Evolutionary conservation across 2,113 vertebrate genomes (phyloP).

Genomic region (Aptenodytes patagonicus): DNA sequence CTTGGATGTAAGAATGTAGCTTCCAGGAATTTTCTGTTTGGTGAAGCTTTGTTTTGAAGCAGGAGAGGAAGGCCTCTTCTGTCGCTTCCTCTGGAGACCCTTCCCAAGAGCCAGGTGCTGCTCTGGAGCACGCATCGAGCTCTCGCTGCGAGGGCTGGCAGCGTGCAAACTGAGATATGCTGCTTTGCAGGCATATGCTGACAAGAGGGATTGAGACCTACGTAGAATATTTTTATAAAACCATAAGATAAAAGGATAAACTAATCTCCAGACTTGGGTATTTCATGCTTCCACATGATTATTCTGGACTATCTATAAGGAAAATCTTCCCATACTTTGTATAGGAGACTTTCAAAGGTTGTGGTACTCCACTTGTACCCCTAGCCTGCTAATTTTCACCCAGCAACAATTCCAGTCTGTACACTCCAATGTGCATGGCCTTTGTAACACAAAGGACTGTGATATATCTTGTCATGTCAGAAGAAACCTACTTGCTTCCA

Average conservation of each 20-base stretch:
- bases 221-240: neutral
- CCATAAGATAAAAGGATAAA: neutral
- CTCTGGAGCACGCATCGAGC: neutral
- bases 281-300: neutral
- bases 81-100: constrained; percentile 8
- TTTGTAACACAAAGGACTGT: neutral
- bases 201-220: neutral
- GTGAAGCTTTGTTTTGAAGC: constrained; percentile 23
- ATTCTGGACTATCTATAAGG: neutral
- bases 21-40: constrained; percentile 60
- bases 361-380: neutral
- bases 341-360: neutral
- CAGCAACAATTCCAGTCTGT: neutral
- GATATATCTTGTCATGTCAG: neutral
- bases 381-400: neutral
- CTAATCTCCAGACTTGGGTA: neutral
- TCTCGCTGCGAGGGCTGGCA: neutral
- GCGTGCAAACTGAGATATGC: fast-evolving
- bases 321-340: neutral
- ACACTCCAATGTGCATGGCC: neutral
- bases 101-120: constrained; percentile 1
- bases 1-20: constrained; percentile 13
- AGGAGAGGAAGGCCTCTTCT: neutral
- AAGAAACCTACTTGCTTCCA: neutral
- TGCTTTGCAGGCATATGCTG: neutral